phyloP scores from a whole-genome alignment of 1,140 invertebrate genomes.

The Oryctes rhinoceros region DNA sequence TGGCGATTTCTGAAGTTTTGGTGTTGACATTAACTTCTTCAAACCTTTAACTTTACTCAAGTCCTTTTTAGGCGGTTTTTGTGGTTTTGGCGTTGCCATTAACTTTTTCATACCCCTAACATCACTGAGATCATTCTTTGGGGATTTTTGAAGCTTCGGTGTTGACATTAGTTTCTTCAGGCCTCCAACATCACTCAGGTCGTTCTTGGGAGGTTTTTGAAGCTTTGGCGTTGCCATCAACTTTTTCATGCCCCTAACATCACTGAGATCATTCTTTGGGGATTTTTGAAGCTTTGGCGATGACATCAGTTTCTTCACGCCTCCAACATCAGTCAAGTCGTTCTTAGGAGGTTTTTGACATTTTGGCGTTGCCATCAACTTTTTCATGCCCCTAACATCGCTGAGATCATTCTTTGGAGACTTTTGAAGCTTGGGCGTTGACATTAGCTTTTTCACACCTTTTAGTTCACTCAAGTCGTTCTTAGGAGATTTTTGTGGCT shows the following conservation, averaged over 20 bases:
- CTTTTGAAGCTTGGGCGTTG: constrained; percentile 31
- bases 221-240: constrained; percentile 44
- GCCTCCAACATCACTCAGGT: constrained; percentile 60
- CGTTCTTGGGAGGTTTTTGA: constrained; percentile 59
- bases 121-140: constrained; percentile 50
- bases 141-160: constrained; percentile 12
- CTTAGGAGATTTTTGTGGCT: constrained; percentile 46
- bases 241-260: constrained; percentile 50
- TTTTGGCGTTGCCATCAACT: constrained; percentile 47
- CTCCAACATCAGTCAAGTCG: constrained; percentile 60
- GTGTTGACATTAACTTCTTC: constrained; percentile 43
- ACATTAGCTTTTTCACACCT: not conserved
- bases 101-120: constrained; percentile 51
- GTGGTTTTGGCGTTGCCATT: constrained; percentile 45
- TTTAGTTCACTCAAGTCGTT: constrained; percentile 49
- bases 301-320: constrained; percentile 50
- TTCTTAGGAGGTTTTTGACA: constrained; percentile 58
- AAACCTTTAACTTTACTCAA: constrained; percentile 60
- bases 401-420: not conserved
- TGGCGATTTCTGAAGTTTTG: constrained; percentile 27
- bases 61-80: constrained; percentile 60
- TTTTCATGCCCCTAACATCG: constrained; percentile 43
- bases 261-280: constrained; percentile 49
- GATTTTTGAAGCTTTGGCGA: constrained; percentile 41
- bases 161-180: constrained; percentile 47